These are phyloP conservation scores for Drosophila lacertosa DNA, from an alignment of 1,140 invertebrate genomes.

Conservation along the genomic window DNA sequence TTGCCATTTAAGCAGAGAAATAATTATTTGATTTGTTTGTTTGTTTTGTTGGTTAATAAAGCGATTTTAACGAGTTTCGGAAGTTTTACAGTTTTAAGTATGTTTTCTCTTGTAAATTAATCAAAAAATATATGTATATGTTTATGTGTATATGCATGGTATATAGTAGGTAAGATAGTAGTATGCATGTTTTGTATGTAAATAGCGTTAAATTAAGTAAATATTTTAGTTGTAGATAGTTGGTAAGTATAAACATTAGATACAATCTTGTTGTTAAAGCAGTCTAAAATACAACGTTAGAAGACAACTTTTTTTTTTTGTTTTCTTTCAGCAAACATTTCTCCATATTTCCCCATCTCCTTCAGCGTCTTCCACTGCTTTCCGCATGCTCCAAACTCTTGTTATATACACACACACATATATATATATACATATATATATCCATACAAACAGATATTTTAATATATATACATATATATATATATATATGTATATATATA, in stretches of 20 bases:
- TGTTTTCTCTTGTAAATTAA: slow-evolving; percentile 60
- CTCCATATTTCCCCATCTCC: slow-evolving; percentile 1
- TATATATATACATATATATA: not conserved
- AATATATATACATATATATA: not conserved
- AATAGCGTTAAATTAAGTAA: slow-evolving; percentile 66
- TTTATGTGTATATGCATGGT: slow-evolving; percentile 22
- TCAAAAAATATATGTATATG: slow-evolving; percentile 55
- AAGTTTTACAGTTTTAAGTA: slow-evolving; percentile 37
- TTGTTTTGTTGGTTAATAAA: slow-evolving; percentile 32
- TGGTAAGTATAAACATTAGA: slow-evolving; percentile 51
- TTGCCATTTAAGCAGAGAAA: slow-evolving; percentile 35
- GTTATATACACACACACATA: not conserved
- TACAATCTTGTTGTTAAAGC: slow-evolving; percentile 39
- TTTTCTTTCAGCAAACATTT: not conserved
- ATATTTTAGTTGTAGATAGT: slow-evolving; percentile 40
- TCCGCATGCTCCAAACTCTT: not conserved
- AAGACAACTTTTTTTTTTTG: slow-evolving; percentile 23
- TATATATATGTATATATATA: not conserved
- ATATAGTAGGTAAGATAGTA: slow-evolving; percentile 29
- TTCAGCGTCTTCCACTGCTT: not conserved
- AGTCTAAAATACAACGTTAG: slow-evolving; percentile 23
- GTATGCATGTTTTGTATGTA: slow-evolving; percentile 24
- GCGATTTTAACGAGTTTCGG: slow-evolving; percentile 13
- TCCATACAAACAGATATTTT: too few species aligned
- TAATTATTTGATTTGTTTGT: slow-evolving; percentile 19